Percentiles rank a stretch among this genome's conserved stretches.
phyloP scores from a whole-genome alignment of 1,140 invertebrate species.

The Tachypleus tridentatus region DNA sequence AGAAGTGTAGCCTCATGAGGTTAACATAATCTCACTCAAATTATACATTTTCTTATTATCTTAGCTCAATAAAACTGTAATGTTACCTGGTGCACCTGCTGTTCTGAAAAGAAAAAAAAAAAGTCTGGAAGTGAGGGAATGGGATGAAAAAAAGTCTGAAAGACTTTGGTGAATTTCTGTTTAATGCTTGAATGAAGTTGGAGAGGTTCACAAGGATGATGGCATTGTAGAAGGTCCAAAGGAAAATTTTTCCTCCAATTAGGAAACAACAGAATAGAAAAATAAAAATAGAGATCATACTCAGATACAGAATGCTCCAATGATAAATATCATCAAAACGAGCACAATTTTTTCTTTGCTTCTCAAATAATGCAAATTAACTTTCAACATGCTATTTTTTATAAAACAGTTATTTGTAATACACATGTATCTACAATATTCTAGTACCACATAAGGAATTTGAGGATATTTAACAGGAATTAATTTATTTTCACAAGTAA shows the following conservation, averaged over 20 bases:
- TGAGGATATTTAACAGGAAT: too few relatives aligned
- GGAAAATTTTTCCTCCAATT: constrained; percentile 22
- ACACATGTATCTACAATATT: too few relatives aligned
- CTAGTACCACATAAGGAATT: too few relatives aligned
- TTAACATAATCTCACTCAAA: background rate
- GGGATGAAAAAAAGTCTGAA: constrained; percentile 48
- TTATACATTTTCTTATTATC: background rate
- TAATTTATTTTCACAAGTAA: too few relatives aligned
- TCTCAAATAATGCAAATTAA: too few relatives aligned
- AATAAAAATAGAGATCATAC: too few relatives aligned
- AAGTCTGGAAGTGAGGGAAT: constrained; percentile 51
- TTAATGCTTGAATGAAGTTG: constrained; percentile 48
- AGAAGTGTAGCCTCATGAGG: too few relatives aligned
- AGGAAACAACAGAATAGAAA: background rate
- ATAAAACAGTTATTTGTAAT: too few relatives aligned
- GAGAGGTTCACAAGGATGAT: constrained; percentile 41
- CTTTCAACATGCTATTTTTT: too few relatives aligned
- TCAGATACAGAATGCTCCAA: too few relatives aligned
- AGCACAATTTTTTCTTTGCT: too few relatives aligned
- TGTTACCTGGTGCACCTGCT: constrained; percentile 9
- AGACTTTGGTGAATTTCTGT: constrained; percentile 49
- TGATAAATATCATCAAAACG: too few relatives aligned
- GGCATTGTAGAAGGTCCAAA: constrained; percentile 29
- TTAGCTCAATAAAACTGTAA: constrained; percentile 23
- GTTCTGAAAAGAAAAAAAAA: constrained; percentile 40